These are phyloP conservation scores for Dasyprocta punctata DNA, from an alignment of 2,113 vertebrate genomes.

Conservation along the genomic window DNA sequence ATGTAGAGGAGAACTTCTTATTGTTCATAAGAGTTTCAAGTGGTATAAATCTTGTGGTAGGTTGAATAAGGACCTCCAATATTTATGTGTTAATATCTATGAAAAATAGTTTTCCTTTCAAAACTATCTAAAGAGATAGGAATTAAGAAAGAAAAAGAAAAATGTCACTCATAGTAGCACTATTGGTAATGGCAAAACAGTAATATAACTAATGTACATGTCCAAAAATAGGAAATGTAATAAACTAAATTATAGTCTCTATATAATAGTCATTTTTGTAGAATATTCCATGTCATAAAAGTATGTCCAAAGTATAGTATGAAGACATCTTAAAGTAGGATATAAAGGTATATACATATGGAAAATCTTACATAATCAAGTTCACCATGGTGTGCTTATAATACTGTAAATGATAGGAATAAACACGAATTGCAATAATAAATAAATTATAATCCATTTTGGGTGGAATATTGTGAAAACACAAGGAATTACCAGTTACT, in stretches of 20 bases:
- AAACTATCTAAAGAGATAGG: not conserved
- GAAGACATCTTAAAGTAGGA: not conserved
- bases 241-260: not conserved
- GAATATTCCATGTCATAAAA: not conserved
- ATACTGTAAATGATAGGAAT: not conserved
- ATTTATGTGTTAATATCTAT: not conserved
- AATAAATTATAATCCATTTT: not conserved
- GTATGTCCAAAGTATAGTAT: not conserved
- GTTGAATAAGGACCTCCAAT: not conserved
- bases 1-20: not conserved
- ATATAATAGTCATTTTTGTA: not conserved
- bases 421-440: not conserved
- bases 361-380: not conserved
- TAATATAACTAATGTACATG: not conserved
- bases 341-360: not conserved
- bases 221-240: not conserved
- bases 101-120: not conserved
- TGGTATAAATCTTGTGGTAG: not conserved
- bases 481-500: not conserved
- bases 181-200: not conserved
- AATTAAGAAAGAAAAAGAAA: not conserved
- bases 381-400: not conserved
- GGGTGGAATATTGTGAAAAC: not conserved
- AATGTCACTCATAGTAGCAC: not conserved
- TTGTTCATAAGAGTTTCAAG: not conserved